Conservation (phyloP, 2,113 vertebrate genomes). For the Hyla sarda region DNA sequence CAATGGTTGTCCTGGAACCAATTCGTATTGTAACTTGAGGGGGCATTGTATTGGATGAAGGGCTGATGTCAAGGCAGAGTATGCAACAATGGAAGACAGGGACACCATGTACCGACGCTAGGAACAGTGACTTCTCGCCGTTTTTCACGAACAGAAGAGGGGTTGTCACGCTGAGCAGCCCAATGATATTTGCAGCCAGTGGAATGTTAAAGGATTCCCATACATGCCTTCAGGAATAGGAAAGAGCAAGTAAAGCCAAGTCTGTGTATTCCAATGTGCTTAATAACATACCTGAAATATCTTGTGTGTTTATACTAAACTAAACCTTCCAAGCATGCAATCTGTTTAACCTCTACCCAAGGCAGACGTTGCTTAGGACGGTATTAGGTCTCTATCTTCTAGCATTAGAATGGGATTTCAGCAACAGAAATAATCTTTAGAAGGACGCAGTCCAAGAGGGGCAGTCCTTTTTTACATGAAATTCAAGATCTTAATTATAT, state of each 20-base stretch:
- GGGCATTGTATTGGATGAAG: no score
- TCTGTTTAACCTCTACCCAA: background rate
- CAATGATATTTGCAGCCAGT: background rate
- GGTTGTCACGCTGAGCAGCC: background rate
- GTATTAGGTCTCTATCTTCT: background rate
- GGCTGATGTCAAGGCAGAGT: background rate
- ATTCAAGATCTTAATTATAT: no score
- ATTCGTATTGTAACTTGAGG: no score
- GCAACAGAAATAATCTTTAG: background rate
- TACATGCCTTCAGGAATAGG: conserved; percentile 14
- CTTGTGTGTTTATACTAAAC: conserved; percentile 7
- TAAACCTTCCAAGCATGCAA: conserved; percentile 9
- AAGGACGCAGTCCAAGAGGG: background rate
- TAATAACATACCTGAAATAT: conserved; percentile 29
- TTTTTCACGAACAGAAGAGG: background rate
- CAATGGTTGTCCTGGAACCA: no score
- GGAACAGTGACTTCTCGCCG: background rate
- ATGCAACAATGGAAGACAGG: no score
- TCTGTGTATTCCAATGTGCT: background rate
- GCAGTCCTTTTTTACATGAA: no score
- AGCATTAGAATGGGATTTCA: background rate
- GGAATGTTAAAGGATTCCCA: background rate
- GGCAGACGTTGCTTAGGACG: background rate
- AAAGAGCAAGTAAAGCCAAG: conserved; percentile 16
- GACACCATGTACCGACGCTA: background rate